Evolutionary conservation across 2,888 invertebrate genomes (phyloP).

Genomic region (Lasioglossum oenotherae): DNA sequence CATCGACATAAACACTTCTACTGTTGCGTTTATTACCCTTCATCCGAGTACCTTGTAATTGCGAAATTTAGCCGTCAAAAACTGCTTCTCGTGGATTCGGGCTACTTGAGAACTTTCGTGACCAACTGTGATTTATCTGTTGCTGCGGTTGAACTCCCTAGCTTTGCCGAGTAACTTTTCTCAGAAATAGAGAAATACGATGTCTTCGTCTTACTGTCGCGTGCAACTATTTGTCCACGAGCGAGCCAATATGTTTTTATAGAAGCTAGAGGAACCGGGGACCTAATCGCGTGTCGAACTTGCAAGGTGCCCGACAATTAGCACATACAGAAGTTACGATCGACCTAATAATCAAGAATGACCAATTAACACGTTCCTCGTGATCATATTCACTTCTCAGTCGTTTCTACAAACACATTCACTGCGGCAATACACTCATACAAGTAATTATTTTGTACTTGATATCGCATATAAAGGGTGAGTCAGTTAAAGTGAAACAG

Average conservation of each 20-base stretch:
- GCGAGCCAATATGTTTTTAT: not conserved
- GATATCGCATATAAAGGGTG: too few relatives aligned
- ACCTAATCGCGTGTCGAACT: not conserved
- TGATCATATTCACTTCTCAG: not conserved
- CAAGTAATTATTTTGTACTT: too few relatives aligned
- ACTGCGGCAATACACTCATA: not conserved
- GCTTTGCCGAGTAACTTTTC: constrained; percentile 53
- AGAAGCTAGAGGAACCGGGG: not conserved
- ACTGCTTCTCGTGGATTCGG: constrained; percentile 46
- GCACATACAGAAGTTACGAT: not conserved
- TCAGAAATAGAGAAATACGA: constrained; percentile 63
- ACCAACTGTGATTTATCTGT: constrained; percentile 71
- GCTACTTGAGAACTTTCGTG: constrained; percentile 64
- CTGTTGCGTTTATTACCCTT: not conserved
- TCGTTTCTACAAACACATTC: not conserved
- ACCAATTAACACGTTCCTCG: not conserved
- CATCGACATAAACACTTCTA: not conserved
- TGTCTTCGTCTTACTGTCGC: constrained; percentile 25
- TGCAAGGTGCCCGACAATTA: not conserved
- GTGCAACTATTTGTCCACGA: constrained; percentile 25
- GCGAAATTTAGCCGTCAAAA: constrained; percentile 31
- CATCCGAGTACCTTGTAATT: not conserved
- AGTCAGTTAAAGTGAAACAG: too few relatives aligned
- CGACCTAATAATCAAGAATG: not conserved
- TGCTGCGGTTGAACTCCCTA: constrained; percentile 50